phyloP scores from a whole-genome alignment of 2,888 invertebrate genomes.

The Baronia brevicornis region DNA sequence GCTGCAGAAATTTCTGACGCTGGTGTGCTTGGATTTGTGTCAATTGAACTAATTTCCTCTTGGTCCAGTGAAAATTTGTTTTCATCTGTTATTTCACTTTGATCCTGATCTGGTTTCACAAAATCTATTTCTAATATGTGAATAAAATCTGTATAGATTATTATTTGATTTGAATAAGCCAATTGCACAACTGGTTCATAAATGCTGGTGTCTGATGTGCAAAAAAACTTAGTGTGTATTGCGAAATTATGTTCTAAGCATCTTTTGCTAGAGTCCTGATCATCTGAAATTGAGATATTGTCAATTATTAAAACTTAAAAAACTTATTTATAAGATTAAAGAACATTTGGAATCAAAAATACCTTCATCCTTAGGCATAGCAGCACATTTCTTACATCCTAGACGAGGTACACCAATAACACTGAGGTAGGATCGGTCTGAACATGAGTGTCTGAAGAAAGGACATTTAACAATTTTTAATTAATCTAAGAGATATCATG shows the following conservation, averaged over 20 bases:
- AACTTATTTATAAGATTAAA: conserved; percentile 1
- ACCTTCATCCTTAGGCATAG: conserved; percentile 69
- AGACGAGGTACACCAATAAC: conserved; percentile 76
- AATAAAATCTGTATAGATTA: conserved; percentile 90
- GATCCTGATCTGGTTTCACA: conserved; percentile 57
- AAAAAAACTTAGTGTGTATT: conserved; percentile 93
- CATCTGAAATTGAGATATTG: conserved; percentile 39
- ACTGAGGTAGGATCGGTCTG: conserved; percentile 69
- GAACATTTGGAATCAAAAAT: conserved; percentile 20
- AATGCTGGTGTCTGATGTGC: conserved; percentile 88
- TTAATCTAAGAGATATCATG: background rate
- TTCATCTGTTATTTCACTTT: conserved; percentile 42
- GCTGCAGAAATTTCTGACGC: conserved; percentile 56
- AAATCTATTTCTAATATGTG: conserved; percentile 83
- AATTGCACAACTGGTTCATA: conserved; percentile 82
- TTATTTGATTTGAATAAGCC: conserved; percentile 82
- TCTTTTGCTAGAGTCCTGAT: conserved; percentile 78
- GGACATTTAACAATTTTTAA: conserved; percentile 1
- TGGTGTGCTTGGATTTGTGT: conserved; percentile 52
- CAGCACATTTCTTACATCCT: conserved; percentile 78
- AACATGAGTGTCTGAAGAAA: conserved; percentile 57
- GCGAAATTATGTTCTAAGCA: conserved; percentile 94
- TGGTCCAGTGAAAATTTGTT: conserved; percentile 49
- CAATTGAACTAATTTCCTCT: conserved; percentile 48
- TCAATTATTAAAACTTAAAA: conserved; percentile 8